Evolutionary conservation across 2,888 invertebrate genomes (phyloP).

Genomic region (Shargacucullia verbasci): DNA sequence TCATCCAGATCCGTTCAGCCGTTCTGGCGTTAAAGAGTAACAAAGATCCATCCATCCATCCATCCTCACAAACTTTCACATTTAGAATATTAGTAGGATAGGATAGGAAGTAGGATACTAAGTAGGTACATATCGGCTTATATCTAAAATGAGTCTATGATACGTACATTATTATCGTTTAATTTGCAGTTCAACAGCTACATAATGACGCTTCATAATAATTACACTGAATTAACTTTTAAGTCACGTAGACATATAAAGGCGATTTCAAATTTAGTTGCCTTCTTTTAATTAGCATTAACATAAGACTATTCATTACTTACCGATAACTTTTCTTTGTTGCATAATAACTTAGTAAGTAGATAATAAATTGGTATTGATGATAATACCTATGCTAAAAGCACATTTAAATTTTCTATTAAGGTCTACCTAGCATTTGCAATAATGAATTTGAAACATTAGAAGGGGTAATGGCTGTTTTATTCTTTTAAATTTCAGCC

Average conservation of each 20-base stretch:
- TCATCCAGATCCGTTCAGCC: no score
- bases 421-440: no score
- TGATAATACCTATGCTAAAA: conserved; percentile 6
- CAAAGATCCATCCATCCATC: no score
- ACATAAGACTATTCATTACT: conserved; percentile 8
- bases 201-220: conserved; percentile 66
- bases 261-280: conserved; percentile 45
- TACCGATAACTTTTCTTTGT: background rate
- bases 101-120: no score
- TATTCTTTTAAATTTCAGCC: conserved; percentile 76
- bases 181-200: conserved; percentile 63
- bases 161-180: conserved; percentile 55
- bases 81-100: no score
- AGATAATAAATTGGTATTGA: background rate
- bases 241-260: conserved; percentile 55
- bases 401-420: no score
- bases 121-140: no score
- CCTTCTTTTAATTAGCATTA: conserved; percentile 14
- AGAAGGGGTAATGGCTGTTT: conserved; percentile 48
- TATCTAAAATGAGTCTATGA: conserved; percentile 33
- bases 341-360: background rate
- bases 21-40: no score
- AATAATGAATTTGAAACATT: conserved; percentile 20
- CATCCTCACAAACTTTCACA: no score
- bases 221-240: conserved; percentile 69